Percentiles rank a stretch among this genome's conserved stretches.
Evolutionary conservation across 2,113 vertebrate genomes (phyloP).

Genomic region (Nematolebias whitei): DNA sequence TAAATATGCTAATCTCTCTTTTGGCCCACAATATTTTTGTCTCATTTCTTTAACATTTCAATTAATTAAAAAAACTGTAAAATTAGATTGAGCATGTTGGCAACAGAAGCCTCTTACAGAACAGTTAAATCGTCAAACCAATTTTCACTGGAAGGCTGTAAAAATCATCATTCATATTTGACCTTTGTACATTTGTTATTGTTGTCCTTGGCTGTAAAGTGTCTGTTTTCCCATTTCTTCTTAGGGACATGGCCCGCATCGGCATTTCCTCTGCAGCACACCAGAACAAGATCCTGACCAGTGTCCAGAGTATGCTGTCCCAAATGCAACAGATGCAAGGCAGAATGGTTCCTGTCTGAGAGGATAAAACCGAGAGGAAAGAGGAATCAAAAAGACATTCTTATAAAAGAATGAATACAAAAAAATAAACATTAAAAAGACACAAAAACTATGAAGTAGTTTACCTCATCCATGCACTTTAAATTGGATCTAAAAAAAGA

Average conservation of each 20-base stretch:
- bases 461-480: conserved; percentile 99
- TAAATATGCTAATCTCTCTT: too few relatives aligned
- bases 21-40: too few relatives aligned
- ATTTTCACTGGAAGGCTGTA: conserved; percentile 37
- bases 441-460: conserved; percentile 87
- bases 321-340: conserved; percentile 97
- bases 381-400: conserved; percentile 51
- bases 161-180: conserved; percentile 50
- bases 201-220: conserved; percentile 49
- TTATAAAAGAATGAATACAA: conserved; percentile 67
- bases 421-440: conserved; percentile 60
- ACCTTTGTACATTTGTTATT: conserved; percentile 38
- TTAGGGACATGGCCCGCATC: conserved; percentile 92
- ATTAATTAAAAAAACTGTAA: conserved; percentile 26
- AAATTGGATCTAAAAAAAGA: conserved; percentile 84
- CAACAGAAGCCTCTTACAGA: conserved; percentile 20
- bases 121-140: conserved; percentile 42
- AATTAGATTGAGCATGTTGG: conserved; percentile 24
- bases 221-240: conserved; percentile 13
- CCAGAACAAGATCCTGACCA: conserved; percentile 96
- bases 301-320: conserved; percentile 91
- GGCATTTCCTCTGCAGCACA: conserved; percentile 88
- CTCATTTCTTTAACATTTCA: conserved; percentile 2
- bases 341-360: conserved; percentile 97
- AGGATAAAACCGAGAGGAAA: conserved; percentile 50